Percentiles rank a stretch among this genome's conserved stretches.
Evolutionary conservation across 2,113 vertebrate genomes (phyloP).

Genomic region (Toxostoma redivivum): DNA sequence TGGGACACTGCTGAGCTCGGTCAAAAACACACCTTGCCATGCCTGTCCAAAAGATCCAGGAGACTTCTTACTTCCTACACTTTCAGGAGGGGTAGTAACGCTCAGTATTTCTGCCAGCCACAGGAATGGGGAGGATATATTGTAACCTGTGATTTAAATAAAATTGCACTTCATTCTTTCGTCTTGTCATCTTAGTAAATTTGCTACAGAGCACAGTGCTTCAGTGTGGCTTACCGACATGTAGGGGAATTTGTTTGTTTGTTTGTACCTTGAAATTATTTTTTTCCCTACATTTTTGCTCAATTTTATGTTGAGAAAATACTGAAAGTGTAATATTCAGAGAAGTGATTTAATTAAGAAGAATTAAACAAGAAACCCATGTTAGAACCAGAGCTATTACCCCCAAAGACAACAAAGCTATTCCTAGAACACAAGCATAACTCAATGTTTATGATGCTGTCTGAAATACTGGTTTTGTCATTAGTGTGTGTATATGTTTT

Average conservation of each 20-base stretch:
- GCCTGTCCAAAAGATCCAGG: accelerated
- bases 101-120: neutral
- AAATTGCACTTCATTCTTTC: neutral
- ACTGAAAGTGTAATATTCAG: neutral
- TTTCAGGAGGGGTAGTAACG: neutral
- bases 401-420: neutral
- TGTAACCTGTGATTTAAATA: neutral
- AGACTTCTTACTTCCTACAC: neutral
- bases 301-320: neutral
- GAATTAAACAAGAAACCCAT: neutral
- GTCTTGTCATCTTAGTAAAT: neutral
- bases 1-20: neutral
- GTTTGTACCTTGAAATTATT: neutral
- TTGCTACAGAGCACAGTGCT: neutral
- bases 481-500: neutral
- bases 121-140: neutral
- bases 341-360: neutral
- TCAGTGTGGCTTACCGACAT: neutral
- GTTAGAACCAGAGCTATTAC: neutral
- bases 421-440: neutral
- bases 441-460: neutral
- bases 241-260: neutral
- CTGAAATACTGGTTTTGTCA: neutral
- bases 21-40: neutral
- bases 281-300: neutral